Conservation (phyloP, 2,113 vertebrate genomes). For the Hippocampus abdominalis region DNA sequence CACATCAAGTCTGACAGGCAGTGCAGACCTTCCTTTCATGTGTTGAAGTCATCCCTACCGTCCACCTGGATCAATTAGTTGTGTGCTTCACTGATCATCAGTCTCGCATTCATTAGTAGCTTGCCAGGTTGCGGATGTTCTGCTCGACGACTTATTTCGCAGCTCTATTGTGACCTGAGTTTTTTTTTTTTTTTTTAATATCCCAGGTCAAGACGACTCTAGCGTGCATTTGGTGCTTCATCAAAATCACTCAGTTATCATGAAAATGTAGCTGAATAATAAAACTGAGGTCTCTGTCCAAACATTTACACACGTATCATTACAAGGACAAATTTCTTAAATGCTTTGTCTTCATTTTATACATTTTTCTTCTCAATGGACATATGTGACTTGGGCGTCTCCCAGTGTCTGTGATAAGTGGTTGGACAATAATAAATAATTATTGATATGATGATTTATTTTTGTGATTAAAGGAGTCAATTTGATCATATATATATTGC, state of each 20-base stretch:
- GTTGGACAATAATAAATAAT: background rate
- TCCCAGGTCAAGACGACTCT: background rate
- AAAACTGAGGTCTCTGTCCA: background rate
- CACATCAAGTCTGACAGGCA: conserved; percentile 63
- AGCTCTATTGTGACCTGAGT: background rate
- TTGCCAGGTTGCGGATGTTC: background rate
- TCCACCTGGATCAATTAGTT: conserved; percentile 75
- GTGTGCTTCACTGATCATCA: conserved; percentile 69
- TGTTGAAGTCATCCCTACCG: conserved; percentile 69
- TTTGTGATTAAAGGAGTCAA: background rate
- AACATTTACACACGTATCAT: background rate
- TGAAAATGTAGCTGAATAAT: no score
- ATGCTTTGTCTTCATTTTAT: background rate
- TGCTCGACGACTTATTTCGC: background rate
- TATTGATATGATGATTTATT: no score
- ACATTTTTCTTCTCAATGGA: no score
- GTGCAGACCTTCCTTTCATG: conserved; percentile 64
- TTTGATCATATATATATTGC: background rate
- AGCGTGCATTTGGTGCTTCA: background rate
- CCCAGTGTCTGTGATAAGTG: background rate
- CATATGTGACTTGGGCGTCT: background rate
- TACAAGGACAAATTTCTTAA: no score
- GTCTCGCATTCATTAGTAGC: conserved; percentile 36
- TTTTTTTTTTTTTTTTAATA: conserved; percentile 1
- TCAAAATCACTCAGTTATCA: background rate